Evolutionary conservation across 2,113 vertebrate species (phyloP), one percentile per base, ranked within the genome.

Genomic region (Chlorodrepanis virens): DNA sequence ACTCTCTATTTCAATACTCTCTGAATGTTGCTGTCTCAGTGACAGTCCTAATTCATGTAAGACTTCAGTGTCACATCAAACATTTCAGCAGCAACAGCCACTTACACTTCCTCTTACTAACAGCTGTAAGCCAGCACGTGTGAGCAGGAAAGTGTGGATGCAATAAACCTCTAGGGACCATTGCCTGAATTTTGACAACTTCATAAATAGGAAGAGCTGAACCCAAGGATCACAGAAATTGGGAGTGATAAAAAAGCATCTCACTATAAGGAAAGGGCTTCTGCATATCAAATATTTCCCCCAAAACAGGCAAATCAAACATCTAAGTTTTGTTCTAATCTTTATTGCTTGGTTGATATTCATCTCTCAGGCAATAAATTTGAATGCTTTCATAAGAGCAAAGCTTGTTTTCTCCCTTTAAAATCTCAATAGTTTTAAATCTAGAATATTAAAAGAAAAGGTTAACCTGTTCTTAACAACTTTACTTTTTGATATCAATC

Each of bases 91-190:
- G 50, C 12, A 82, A 31, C 17, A 65, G 60, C 50, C 49, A 4
- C 54, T 52, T 39, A 49, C 19, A 7, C 14, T 42, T 74, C 14
- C 0, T 7, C 52, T 57, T 31, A 69, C 18, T 69, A 57, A 17
- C 0, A 0, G 24, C 69, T 60, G 45, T 37, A 57, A 69, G 5
- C 17, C 47, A 90, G 53, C 24, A 39, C 0, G 0, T 9, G 9
- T 28, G 20, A 74, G 47, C 56, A 71, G 49, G 19, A 78, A 37
- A 22, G 59, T 47, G 45, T 6, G 37, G 57, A 56, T 56, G 35
- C 47, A 54, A 23, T 39, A 45, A 49, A 44, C 20, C 31, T 24
- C 50, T 74, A 65, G 70, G n/a, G 54, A 56, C 45, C 13, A 31
- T 6, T 61, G 88, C 65, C 27, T 67, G 25, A 67, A 74, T 69